A percentile compares a stretch with the other conserved stretches of the same genome.
Conservation (phyloP, 2,113 vertebrate species). For the Rousettus leschenaultii region DNA sequence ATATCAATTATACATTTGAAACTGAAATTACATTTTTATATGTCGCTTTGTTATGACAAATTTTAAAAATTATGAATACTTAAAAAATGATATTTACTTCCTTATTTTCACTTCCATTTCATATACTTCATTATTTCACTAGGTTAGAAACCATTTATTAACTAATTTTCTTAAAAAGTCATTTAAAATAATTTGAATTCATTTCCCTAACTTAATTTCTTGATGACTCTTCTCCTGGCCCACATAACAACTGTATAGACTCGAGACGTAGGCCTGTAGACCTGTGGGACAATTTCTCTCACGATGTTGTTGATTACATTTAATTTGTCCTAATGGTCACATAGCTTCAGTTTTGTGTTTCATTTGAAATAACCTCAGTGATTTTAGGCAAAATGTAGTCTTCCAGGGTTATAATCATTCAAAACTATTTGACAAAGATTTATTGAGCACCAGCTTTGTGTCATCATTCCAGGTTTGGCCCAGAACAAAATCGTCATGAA, state of each 20-base stretch:
- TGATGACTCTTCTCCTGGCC: neutral
- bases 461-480: neutral
- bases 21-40: neutral
- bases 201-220: neutral
- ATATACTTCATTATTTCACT: neutral
- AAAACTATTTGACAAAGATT: neutral
- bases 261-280: rapidly evolving
- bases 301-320: neutral
- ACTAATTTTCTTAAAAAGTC: neutral
- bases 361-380: neutral
- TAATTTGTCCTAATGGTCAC: neutral
- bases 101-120: neutral
- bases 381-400: neutral
- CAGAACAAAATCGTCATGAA: neutral
- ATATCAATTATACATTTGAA: neutral
- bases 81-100: neutral
- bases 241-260: neutral
- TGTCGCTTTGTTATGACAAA: neutral
- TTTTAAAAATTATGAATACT: neutral
- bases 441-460: neutral
- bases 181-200: neutral
- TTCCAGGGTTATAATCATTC: neutral
- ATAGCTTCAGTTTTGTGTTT: neutral
- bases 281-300: neutral
- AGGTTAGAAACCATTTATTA: neutral